Evolutionary conservation across 2,113 vertebrate species (phyloP).

Genomic region (Empidonax traillii): DNA sequence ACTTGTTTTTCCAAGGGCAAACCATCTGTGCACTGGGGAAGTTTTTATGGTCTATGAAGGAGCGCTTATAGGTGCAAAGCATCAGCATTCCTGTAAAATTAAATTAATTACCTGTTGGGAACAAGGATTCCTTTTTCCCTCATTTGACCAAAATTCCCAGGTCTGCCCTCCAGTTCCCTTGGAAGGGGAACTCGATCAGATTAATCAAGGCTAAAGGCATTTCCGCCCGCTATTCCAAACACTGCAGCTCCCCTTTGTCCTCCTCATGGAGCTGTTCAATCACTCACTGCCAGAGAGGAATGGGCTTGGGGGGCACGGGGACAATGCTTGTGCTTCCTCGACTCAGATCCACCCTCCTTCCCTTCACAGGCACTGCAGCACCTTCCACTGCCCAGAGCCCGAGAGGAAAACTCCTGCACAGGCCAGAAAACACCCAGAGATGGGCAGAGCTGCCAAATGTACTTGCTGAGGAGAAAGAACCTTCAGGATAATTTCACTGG

Average conservation of each 20-base stretch:
- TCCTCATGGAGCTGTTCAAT: neutral
- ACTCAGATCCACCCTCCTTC: neutral
- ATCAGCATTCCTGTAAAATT: conserved; percentile 51
- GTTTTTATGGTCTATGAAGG: conserved; percentile 39
- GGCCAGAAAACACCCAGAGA: neutral
- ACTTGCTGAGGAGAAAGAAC: neutral
- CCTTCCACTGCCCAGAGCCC: neutral
- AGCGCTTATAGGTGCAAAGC: conserved; percentile 37
- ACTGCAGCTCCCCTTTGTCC: conserved; percentile 8
- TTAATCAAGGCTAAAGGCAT: conserved; percentile 57
- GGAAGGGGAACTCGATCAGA: neutral
- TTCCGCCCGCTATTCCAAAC: conserved; percentile 45
- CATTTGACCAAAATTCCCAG: neutral
- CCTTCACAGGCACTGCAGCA: neutral
- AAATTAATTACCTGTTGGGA: conserved; percentile 63
- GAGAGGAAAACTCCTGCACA: neutral
- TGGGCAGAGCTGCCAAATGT: neutral
- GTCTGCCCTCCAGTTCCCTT: conserved; percentile 18
- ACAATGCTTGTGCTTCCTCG: neutral
- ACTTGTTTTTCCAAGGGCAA: conserved; percentile 47
- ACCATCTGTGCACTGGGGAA: neutral
- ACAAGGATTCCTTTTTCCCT: conserved; percentile 32
- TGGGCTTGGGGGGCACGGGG: neutral
- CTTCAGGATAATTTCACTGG: neutral
- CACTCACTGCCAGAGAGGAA: conserved; percentile 14